Conservation (phyloP, 2,888 invertebrate species). For the Tethea ocularis region DNA sequence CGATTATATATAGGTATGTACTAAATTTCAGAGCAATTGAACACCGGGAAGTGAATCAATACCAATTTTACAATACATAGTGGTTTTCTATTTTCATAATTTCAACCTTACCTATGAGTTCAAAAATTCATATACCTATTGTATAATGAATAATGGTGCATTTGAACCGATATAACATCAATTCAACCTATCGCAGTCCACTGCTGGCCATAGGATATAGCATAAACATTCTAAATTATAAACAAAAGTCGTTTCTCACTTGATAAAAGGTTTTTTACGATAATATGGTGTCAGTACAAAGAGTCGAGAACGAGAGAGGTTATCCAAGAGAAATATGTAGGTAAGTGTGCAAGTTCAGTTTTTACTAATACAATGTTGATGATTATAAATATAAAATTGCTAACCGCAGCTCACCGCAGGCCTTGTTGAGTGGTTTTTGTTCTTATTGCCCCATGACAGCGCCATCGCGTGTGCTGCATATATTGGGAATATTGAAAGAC, state of each 20-base stretch:
- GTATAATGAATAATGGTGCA: background rate
- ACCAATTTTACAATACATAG: background rate
- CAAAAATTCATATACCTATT: no score
- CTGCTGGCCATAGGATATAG: no score
- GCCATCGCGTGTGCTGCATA: constrained; percentile 60
- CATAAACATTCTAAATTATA: background rate
- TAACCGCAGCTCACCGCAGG: constrained; percentile 60
- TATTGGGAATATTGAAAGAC: constrained; percentile 64
- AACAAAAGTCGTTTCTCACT: background rate
- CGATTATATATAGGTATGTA: no score
- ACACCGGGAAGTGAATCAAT: no score
- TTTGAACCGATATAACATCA: no score
- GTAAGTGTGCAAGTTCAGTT: constrained; percentile 47
- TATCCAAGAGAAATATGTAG: constrained; percentile 7
- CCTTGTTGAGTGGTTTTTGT: constrained; percentile 38
- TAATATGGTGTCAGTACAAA: background rate
- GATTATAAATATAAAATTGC: constrained; percentile 67
- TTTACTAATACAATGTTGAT: constrained; percentile 54
- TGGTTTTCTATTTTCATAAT: background rate
- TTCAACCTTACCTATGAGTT: no score
- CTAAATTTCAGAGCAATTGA: no score
- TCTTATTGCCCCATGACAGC: constrained; percentile 33
- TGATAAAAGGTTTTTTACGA: background rate
- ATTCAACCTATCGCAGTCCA: no score
- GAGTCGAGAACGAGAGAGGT: background rate